Evolutionary conservation across 2,888 invertebrate species (phyloP).

Genomic region (Hemistola chrysoprasaria): DNA sequence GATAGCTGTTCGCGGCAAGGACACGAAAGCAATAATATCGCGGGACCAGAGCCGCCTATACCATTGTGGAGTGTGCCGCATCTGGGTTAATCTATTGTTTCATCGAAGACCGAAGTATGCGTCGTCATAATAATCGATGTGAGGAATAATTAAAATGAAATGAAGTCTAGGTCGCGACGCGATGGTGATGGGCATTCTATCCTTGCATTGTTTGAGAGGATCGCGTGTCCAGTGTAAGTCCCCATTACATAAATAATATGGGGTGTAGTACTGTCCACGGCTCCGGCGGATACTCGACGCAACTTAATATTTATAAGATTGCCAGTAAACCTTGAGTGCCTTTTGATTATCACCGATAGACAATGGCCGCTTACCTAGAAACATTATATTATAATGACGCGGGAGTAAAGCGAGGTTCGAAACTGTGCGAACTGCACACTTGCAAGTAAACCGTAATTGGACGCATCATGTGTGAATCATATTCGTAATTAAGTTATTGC

Average conservation of each 20-base stretch:
- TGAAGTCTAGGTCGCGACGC: conserved; percentile 74
- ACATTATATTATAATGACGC: conserved; percentile 34
- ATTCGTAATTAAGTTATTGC: conserved; percentile 45
- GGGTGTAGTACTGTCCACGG: conserved; percentile 60
- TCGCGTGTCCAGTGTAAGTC: conserved; percentile 78
- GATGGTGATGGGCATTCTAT: conserved; percentile 56
- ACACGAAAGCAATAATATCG: conserved; percentile 65
- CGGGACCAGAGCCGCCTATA: conserved; percentile 53
- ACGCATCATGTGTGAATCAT: conserved; percentile 48
- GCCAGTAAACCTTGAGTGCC: conserved; percentile 53
- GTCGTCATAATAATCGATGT: conserved; percentile 53
- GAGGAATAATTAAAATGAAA: conserved; percentile 70
- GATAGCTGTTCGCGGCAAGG: conserved; percentile 75
- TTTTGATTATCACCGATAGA: conserved; percentile 46
- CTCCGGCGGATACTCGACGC: conserved; percentile 47
- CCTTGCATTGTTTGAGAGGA: conserved; percentile 77
- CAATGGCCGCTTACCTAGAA: conserved; percentile 43
- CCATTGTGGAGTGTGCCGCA: conserved; percentile 50
- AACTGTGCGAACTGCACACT: conserved; percentile 12
- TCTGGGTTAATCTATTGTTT: conserved; percentile 77
- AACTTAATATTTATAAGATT: conserved; percentile 58
- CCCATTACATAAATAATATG: conserved; percentile 77
- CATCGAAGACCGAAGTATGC: conserved; percentile 51
- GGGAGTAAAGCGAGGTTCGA: conserved; percentile 24
- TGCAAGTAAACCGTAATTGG: conserved; percentile 8